Percentiles rank a stretch among this genome's conserved stretches.
These are phyloP conservation scores for Cyprinodon diabolis DNA, from an alignment of 2,797 vertebrate species.

Conservation along the genomic window DNA sequence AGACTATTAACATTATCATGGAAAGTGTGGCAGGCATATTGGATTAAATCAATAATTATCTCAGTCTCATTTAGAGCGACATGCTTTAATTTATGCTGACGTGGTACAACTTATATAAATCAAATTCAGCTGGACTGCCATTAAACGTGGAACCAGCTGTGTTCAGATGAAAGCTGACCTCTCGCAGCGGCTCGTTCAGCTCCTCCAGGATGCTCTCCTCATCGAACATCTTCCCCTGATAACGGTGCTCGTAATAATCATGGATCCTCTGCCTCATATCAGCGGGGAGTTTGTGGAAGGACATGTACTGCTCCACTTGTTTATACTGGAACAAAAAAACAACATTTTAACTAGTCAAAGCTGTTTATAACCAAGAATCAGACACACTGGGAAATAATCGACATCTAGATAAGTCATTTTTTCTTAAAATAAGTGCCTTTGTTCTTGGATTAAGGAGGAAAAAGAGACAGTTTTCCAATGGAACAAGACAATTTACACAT, in stretches of 20 bases:
- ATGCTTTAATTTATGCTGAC: constrained; percentile 14
- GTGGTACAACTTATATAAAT: not conserved
- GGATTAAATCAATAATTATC: constrained; percentile 53
- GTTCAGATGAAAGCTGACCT: constrained; percentile 78
- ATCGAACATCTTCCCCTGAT: constrained; percentile 99
- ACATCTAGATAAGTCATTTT: too few species aligned
- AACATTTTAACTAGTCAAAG: not conserved
- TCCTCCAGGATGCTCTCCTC: constrained; percentile 98
- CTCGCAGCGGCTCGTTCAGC: constrained; percentile 92
- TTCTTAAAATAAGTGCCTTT: too few species aligned
- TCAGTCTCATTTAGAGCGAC: constrained; percentile 40
- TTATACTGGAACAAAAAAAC: constrained; percentile 86
- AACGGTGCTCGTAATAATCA: constrained; percentile 97
- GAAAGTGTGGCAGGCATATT: constrained; percentile 50
- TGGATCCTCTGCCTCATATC: constrained; percentile 97
- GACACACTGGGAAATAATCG: not conserved
- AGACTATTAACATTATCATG: constrained; percentile 59
- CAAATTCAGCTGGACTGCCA: not conserved
- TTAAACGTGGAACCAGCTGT: too few species aligned
- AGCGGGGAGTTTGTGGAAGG: constrained; percentile 96
- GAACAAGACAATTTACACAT: too few species aligned
- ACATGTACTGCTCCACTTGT: constrained; percentile 99
- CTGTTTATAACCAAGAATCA: not conserved
- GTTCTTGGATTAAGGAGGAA: too few species aligned
- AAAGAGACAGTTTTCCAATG: too few species aligned